phyloP scores from a whole-genome alignment of 2,113 vertebrate species.

The Helogale parvula region DNA sequence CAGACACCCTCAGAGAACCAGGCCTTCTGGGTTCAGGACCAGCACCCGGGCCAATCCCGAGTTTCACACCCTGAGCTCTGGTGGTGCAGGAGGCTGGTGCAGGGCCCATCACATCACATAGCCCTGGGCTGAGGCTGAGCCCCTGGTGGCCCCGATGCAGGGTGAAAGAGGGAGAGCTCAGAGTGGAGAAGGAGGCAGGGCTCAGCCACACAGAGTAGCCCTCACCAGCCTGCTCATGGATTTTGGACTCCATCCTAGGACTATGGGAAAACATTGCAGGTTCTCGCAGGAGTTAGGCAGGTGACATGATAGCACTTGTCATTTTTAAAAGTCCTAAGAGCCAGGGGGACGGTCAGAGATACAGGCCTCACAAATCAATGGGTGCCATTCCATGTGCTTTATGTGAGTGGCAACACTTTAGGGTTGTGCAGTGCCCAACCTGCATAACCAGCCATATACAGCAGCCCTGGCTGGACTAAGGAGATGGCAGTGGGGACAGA shows the following conservation, averaged over 20 bases:
- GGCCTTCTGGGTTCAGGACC: background rate
- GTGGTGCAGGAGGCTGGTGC: background rate
- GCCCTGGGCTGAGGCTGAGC: background rate
- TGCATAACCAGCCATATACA: background rate
- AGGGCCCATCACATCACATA: background rate
- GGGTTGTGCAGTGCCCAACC: background rate
- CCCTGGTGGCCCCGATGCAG: background rate
- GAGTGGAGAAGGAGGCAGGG: background rate
- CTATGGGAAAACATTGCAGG: background rate
- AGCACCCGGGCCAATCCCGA: background rate
- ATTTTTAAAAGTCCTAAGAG: background rate
- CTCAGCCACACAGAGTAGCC: accelerated
- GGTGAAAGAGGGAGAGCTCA: background rate
- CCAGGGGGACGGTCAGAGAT: background rate
- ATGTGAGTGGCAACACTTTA: background rate
- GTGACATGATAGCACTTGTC: background rate
- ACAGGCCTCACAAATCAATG: too few species aligned
- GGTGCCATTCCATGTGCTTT: background rate
- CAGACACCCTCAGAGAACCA: background rate
- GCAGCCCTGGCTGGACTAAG: background rate
- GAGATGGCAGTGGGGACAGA: background rate
- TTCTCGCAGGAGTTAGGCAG: background rate
- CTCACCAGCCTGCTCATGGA: background rate
- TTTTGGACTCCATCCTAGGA: background rate
- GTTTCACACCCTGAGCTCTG: background rate